These are phyloP conservation scores for Pammene fasciana DNA, from an alignment of 2,888 invertebrate species.

Conservation along the genomic window DNA sequence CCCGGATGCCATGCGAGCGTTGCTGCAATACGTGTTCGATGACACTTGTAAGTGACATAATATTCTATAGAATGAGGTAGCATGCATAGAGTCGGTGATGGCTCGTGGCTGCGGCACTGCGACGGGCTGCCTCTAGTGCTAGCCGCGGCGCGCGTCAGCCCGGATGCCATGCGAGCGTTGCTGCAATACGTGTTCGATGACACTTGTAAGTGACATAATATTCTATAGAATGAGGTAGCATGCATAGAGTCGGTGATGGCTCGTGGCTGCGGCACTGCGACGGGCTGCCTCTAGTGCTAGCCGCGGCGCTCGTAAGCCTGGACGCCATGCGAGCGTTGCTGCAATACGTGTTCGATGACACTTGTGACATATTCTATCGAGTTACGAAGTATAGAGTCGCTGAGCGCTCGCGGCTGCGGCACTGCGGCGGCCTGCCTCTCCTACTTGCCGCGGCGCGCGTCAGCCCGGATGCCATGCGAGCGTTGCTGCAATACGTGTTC, in stretches of 20 bases:
- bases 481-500: constrained; percentile 85
- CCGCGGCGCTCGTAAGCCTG: constrained; percentile 63
- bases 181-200: constrained; percentile 86
- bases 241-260: constrained; percentile 82
- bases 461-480: constrained; percentile 69
- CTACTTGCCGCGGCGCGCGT: constrained; percentile 68
- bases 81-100: constrained; percentile 80
- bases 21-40: constrained; percentile 86
- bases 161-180: constrained; percentile 77
- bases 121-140: constrained; percentile 75
- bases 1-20: constrained; percentile 72
- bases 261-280: constrained; percentile 79
- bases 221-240: constrained; percentile 45
- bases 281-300: constrained; percentile 70
- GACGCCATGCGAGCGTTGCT: constrained; percentile 79
- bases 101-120: constrained; percentile 80
- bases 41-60: constrained; percentile 75
- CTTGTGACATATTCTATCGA: too few relatives aligned
- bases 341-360: constrained; percentile 85
- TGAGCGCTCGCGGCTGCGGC: constrained; percentile 80
- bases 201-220: constrained; percentile 67
- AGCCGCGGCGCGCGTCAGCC: constrained; percentile 63
- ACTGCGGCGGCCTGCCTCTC: constrained; percentile 72
- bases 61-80: constrained; percentile 46
- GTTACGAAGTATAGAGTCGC: constrained; percentile 66